Percentiles rank a stretch among this genome's conserved stretches.
These are phyloP conservation scores for Amphibalanus amphitrite DNA, from an alignment of 1,140 invertebrate species.

Conservation along the genomic window DNA sequence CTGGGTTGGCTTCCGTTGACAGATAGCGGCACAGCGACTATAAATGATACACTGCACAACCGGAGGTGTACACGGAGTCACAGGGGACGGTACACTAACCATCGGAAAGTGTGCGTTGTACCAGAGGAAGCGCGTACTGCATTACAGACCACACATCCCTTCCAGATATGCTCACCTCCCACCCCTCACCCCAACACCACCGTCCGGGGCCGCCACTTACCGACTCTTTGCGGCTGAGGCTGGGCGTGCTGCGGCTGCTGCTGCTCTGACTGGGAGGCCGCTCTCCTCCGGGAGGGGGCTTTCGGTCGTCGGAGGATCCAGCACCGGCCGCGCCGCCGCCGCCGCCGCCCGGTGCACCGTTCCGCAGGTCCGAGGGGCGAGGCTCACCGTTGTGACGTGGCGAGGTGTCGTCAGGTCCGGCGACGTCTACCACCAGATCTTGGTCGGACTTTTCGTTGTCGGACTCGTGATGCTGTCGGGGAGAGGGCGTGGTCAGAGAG, in stretches of 20 bases:
- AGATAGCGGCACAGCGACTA: no score
- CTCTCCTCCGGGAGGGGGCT: conserved; percentile 15
- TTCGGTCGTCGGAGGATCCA: no score
- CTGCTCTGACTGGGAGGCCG: conserved; percentile 19
- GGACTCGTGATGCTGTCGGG: conserved; percentile 22
- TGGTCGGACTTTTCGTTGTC: conserved; percentile 36
- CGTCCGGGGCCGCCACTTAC: conserved; percentile 1
- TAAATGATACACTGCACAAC: no score
- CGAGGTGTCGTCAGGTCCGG: conserved; percentile 9
- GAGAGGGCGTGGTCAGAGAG: no score
- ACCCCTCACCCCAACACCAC: no score
- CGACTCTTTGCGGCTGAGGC: conserved; percentile 18
- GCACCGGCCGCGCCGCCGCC: background rate
- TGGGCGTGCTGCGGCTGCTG: conserved; percentile 19
- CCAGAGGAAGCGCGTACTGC: no score
- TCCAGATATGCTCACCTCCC: no score
- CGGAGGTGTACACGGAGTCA: no score
- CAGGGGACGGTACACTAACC: no score
- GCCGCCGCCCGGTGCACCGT: background rate
- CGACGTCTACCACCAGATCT: conserved; percentile 37
- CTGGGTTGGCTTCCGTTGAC: no score
- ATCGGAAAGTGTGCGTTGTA: no score
- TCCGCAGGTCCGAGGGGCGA: background rate
- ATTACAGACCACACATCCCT: no score
- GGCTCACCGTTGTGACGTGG: background rate